Evolutionary conservation across 2,113 vertebrate species (phyloP), one percentile per base, ranked within the genome.

Genomic region (Aldabrachelys gigantea): DNA sequence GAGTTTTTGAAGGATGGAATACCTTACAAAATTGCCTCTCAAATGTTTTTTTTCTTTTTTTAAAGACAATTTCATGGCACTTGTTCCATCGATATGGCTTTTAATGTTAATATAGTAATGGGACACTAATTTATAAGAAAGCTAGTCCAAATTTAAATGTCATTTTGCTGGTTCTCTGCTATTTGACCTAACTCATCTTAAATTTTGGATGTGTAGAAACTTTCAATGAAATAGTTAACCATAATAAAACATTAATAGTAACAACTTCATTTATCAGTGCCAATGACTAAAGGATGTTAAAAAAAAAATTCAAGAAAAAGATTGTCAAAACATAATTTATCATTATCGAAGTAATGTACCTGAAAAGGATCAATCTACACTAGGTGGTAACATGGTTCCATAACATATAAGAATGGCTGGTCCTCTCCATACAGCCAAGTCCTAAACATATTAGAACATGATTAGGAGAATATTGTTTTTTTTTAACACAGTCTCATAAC

Each of bases 81-180:
- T 90, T 87, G 38, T 47, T 88, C 38, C 87, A 75, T 54, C 90
- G 22, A 90, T 90, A 92, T 92, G 5, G 41, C 88, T 94, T 93
- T 81, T 72, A 89, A 92, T 85, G 50, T 81, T 19, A 11, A 84
- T 57, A 92, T 89, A 85, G 89, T 83, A 94, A 87, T 19, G 65
- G 53, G 50, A 5, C 27, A 79, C 41, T 65, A 78, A 2, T 82
- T 50, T 50, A 89, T 79, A 89, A 0, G 1, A 93, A 92, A 93
- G 85, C 75, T 75, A 89, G 65, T 10, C 12, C 49, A 93, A 50
- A 84, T 84, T 80, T 80, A 27, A 78, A 93, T 87, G 81, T 91
- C 1, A 76, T 89, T 94, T 91, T 94, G 3, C 35, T 92, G 57
- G 5, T 29, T 59, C 57, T 59, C 57, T 59, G 57, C 57, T 59